These are phyloP conservation scores for Sylvietta virens DNA, from an alignment of 2,113 vertebrate species.

Conservation along the genomic window DNA sequence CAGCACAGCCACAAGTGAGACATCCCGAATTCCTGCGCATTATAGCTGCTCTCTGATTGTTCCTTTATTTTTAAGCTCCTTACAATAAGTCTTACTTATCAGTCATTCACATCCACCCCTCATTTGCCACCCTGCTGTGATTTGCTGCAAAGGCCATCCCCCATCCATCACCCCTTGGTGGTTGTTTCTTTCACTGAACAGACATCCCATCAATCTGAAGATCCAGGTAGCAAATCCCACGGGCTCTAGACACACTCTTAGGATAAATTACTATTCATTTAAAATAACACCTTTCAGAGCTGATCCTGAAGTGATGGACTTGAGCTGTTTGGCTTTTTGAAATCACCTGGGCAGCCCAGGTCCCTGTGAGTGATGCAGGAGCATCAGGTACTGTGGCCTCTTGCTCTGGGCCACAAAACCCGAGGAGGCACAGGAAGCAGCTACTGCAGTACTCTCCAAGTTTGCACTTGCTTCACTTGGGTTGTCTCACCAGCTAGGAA, in stretches of 20 bases:
- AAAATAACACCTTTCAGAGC: neutral
- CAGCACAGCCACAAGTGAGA: neutral
- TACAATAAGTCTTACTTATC: neutral
- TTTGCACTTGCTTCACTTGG: neutral
- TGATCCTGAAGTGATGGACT: neutral
- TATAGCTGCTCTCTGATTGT: neutral
- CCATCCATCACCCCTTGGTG: neutral
- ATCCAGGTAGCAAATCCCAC: neutral
- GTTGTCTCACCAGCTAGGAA: neutral
- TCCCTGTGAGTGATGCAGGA: neutral
- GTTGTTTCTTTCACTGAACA: neutral
- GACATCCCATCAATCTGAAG: neutral
- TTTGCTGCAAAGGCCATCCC: neutral
- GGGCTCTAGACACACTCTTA: neutral
- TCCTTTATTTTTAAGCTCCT: neutral
- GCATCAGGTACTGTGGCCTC: fast-evolving
- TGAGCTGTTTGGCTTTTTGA: neutral
- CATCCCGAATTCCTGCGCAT: neutral
- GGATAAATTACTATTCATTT: neutral
- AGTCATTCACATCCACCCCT: neutral
- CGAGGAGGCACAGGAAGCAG: neutral
- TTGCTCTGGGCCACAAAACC: neutral
- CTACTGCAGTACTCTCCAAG: neutral
- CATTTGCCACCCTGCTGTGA: neutral
- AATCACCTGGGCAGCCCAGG: neutral